Evolutionary conservation across 2,888 invertebrate genomes (phyloP).

Genomic region (Tanypteryx hageni): DNA sequence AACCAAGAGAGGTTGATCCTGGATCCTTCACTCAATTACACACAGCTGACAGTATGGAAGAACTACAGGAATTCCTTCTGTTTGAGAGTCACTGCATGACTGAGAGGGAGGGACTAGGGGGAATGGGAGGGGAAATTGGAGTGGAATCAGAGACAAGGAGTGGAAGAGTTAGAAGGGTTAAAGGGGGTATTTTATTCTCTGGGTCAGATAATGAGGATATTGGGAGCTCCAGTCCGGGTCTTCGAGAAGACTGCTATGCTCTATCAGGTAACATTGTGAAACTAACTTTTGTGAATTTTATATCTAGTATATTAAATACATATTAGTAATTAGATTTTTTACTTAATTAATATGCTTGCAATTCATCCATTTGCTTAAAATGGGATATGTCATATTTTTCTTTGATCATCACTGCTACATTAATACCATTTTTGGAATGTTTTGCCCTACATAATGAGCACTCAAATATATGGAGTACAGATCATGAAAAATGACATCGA

Average conservation of each 20-base stretch:
- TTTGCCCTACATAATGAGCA: too few species aligned
- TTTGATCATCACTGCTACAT: too few species aligned
- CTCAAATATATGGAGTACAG: too few species aligned
- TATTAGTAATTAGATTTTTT: background rate
- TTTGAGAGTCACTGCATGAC: conserved; percentile 80
- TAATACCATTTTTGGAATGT: too few species aligned
- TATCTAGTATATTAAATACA: background rate
- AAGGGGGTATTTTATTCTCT: conserved; percentile 20
- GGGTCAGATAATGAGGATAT: conserved; percentile 43
- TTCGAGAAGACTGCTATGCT: conserved; percentile 53
- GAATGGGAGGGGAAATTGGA: conserved; percentile 74
- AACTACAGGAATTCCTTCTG: conserved; percentile 80
- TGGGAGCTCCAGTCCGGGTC: background rate
- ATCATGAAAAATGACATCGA: too few species aligned
- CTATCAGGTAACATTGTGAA: conserved; percentile 52
- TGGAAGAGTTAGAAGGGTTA: conserved; percentile 68
- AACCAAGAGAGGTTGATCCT: conserved; percentile 79
- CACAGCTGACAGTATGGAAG: conserved; percentile 80
- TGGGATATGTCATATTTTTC: too few species aligned
- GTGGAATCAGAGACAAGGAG: conserved; percentile 66
- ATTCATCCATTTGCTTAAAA: too few species aligned
- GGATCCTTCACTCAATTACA: conserved; percentile 79
- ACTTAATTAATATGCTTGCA: too few species aligned
- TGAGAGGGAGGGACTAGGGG: conserved; percentile 75
- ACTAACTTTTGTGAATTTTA: background rate